phyloP scores from a whole-genome alignment of 2,797 vertebrate genomes.

The Schizothorax lantsangensis region DNA sequence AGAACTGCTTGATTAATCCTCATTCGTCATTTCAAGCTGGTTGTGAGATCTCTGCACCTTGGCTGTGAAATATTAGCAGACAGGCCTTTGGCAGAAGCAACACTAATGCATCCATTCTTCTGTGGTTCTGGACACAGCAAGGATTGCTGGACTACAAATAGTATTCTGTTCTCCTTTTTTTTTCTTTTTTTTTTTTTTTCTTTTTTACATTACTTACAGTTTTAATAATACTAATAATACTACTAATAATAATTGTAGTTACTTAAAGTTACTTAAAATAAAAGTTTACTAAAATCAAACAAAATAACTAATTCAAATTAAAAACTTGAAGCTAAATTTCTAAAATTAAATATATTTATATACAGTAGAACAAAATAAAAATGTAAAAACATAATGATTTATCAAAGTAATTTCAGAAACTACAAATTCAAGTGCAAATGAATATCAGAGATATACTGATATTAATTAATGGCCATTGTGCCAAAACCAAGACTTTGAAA shows the following conservation, averaged over 20 bases:
- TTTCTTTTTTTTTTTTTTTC: no score
- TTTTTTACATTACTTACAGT: no score
- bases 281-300: no score
- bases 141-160: neutral
- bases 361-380: neutral
- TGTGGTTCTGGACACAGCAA: neutral
- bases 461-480: neutral
- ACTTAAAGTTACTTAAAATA: no score
- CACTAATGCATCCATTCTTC: neutral
- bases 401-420: slow-evolving; percentile 1
- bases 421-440: neutral
- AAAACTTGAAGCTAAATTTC: no score
- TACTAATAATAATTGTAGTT: no score
- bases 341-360: neutral
- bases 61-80: slow-evolving; percentile 14
- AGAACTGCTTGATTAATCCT: slow-evolving; percentile 48
- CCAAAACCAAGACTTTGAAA: neutral
- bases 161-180: neutral
- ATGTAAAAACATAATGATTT: neutral
- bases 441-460: neutral
- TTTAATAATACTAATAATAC: no score
- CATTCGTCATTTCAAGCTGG: slow-evolving; percentile 2
- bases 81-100: slow-evolving; percentile 10
- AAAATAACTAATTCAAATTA: no score
- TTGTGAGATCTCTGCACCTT: neutral